Base-by-base conservation (phyloP, 2,797 vertebrate genomes). In the Valencia hispanica region DNA sequence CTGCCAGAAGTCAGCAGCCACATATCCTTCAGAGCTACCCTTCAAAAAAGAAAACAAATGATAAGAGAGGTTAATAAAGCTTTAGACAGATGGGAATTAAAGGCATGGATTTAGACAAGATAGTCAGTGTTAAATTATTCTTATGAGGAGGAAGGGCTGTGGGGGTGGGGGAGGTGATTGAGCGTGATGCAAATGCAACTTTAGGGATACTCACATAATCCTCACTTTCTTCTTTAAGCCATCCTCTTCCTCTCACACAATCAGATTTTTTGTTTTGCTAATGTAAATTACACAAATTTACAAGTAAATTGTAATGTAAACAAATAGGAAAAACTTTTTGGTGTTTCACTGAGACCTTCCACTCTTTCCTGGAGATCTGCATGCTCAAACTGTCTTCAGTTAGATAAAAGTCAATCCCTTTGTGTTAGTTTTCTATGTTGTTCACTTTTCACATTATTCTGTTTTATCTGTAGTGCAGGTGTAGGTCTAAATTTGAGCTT, bases 51-150 rank as follows among this genome's bases (percentile, higher is more conserved):
- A 68, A 73, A 86, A 84, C 74, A 41, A 41, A 66, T 41, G 36
- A 68, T 85, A 83, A 22, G 55, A 72, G 76, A 91, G 86, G 86
- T 86, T 73, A 88, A 90, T 89, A 88, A 89, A 86, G 84, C 83
- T 50, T 72, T 72, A 77, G 91, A 91, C 92, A 93, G 91, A 93
- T 73, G 91, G 91, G 92, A 85, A 92, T 93, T 93, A 88, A 92
- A 91, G 92, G 83, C 92, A 90, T 12, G 68, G 73, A 91, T 91
- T 94, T 91, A 93, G 87, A 91, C 55, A 68, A 89, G 85, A 88
- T 76, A 79, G 81, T 74, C 88, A 66, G 66, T 87, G 77, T 88
- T 89, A 84, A 91, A 89, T 92, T 80, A 92, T 92, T 89, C 88
- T 84, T 89, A 84, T 86, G 81, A 84, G 85, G 77, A 87, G 84